Percentiles rank a stretch among this genome's conserved stretches.
Conservation (phyloP, 1,140 invertebrate species). For the Ptiloglossa arizonensis region DNA sequence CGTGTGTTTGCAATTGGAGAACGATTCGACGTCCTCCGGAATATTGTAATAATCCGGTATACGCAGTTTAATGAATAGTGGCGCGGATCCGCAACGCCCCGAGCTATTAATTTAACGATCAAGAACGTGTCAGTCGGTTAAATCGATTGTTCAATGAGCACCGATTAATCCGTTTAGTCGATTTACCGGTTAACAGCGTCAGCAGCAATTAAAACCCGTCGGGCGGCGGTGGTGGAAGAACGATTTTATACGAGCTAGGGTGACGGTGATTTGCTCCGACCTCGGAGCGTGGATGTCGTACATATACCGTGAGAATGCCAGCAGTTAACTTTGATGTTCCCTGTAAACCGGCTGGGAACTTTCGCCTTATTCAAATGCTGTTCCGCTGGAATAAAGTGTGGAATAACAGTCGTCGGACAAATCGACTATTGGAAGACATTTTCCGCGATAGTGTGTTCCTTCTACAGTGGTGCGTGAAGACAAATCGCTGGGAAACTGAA, state of each 20-base stretch:
- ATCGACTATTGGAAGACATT: not conserved
- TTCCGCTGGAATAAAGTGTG: not conserved
- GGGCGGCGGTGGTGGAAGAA: not conserved
- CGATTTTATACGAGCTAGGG: not conserved
- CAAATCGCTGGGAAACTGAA: not conserved
- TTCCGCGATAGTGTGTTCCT: not conserved
- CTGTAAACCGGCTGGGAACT: not conserved
- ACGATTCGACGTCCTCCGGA: too few relatives aligned
- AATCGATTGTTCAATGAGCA: conserved; percentile 30
- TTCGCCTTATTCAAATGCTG: conserved; percentile 1
- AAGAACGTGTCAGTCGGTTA: conserved; percentile 42
- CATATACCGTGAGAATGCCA: not conserved
- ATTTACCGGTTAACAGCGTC: conserved; percentile 36
- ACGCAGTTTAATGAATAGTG: conserved; percentile 16
- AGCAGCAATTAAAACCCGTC: conserved; percentile 35
- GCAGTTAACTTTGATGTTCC: conserved; percentile 16
- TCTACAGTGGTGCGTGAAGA: not conserved
- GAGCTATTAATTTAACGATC: conserved; percentile 32
- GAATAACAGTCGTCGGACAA: not conserved
- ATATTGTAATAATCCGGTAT: not conserved
- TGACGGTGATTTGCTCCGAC: not conserved
- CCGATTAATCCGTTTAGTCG: conserved; percentile 29
- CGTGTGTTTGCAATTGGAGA: not conserved
- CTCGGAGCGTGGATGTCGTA: too few relatives aligned
- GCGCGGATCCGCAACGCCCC: not conserved